Conservation (phyloP, 2,797 vertebrate genomes). For the Phataginus tricuspis region DNA sequence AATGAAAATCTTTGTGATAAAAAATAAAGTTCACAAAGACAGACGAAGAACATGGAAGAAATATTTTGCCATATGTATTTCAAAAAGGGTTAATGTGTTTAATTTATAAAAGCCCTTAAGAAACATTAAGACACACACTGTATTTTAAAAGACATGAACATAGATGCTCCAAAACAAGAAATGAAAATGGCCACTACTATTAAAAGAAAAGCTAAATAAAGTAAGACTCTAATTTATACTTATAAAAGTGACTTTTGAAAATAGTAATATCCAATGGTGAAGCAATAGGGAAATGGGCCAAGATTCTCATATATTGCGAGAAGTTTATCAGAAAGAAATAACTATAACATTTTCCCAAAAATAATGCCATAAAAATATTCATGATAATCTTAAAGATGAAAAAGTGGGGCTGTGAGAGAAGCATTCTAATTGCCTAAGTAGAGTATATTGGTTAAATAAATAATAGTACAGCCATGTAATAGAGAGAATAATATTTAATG, state of each 20-base stretch:
- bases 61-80: slow-evolving; percentile 28
- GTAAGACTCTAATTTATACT: slow-evolving; percentile 34
- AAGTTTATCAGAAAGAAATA: slow-evolving; percentile 29
- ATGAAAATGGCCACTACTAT: neutral
- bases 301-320: neutral
- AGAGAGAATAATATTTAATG: slow-evolving; percentile 18
- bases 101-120: slow-evolving; percentile 25
- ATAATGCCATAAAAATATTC: neutral
- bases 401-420: neutral
- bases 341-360: neutral
- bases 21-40: slow-evolving; percentile 22
- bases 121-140: neutral
- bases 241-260: slow-evolving; percentile 49
- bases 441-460: neutral
- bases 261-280: neutral
- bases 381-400: neutral
- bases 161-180: slow-evolving; percentile 20
- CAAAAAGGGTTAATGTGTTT: slow-evolving; percentile 9
- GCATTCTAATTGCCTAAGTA: neutral
- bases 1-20: neutral
- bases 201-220: slow-evolving; percentile 44
- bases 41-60: slow-evolving; percentile 23
- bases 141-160: slow-evolving; percentile 24
- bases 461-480: neutral
- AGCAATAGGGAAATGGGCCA: slow-evolving; percentile 12